Percentiles rank a stretch among this genome's conserved stretches.
Conservation (phyloP, 1,140 invertebrate genomes). For the Megalonaias nervosa region DNA sequence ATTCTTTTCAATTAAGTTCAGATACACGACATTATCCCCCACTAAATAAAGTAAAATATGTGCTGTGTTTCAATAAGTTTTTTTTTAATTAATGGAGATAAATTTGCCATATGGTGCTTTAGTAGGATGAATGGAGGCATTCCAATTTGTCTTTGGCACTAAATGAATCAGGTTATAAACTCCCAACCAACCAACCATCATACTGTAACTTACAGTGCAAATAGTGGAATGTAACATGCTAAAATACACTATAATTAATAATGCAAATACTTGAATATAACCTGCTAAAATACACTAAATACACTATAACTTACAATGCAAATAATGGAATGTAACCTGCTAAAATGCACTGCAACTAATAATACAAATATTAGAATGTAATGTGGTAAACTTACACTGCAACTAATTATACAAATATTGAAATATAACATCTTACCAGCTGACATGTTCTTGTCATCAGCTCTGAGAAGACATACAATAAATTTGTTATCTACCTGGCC, state of each 20-base stretch:
- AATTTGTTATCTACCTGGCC: constrained; percentile 81
- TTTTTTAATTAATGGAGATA: no score
- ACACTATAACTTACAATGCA: constrained; percentile 2
- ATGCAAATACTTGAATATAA: not conserved
- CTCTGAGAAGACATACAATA: constrained; percentile 73
- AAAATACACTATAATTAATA: not conserved
- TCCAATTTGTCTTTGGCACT: no score
- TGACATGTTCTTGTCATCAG: constrained; percentile 17
- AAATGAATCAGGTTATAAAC: no score
- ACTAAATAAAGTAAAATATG: no score
- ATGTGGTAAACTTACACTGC: not conserved
- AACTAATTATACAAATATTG: constrained; percentile 1
- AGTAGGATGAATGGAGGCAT: no score
- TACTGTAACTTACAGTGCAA: no score
- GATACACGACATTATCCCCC: no score
- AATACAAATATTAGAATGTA: not conserved
- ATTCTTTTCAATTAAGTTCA: no score
- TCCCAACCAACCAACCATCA: no score
- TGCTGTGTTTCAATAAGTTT: no score
- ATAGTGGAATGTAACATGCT: no score
- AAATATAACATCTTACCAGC: constrained; percentile 23
- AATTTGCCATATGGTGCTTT: no score
- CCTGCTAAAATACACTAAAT: not conserved
- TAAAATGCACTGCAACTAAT: not conserved
- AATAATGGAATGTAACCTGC: not conserved